Evolutionary conservation across 2,113 vertebrate genomes (phyloP).

Genomic region (Jacana jacana): DNA sequence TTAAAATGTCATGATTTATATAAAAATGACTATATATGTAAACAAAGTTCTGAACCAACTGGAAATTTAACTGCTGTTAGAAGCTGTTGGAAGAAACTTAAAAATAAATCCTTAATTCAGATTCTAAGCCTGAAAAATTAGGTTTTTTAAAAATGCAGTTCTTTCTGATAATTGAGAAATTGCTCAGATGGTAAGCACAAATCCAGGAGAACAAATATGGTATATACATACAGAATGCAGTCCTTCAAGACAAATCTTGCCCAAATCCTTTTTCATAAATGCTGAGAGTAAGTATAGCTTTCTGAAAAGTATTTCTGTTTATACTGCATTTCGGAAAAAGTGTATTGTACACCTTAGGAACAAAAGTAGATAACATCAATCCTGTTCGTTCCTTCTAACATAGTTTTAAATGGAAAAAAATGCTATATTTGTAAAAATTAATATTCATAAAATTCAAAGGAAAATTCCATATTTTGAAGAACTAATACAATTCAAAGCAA

Average conservation of each 20-base stretch:
- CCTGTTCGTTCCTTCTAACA: not conserved
- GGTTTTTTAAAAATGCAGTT: not conserved
- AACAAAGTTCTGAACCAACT: not conserved
- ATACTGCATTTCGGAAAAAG: not conserved
- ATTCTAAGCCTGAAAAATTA: not conserved
- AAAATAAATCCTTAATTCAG: not conserved
- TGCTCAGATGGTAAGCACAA: not conserved
- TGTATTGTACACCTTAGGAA: not conserved
- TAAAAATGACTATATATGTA: not conserved
- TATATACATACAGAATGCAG: not conserved
- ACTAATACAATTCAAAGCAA: not conserved
- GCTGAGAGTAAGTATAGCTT: not conserved
- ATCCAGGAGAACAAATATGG: not conserved
- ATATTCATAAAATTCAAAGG: not conserved
- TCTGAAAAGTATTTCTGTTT: slow-evolving; percentile 22
- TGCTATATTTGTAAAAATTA: not conserved
- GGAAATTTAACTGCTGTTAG: not conserved
- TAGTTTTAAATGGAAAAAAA: slow-evolving; percentile 32
- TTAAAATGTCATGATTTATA: not conserved
- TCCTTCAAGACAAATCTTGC: not conserved
- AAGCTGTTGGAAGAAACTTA: not conserved
- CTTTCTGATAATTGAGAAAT: not conserved
- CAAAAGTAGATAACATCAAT: not conserved
- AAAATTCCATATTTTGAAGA: not conserved
- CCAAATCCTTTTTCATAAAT: not conserved